A percentile compares a stretch with the other conserved stretches of the same genome.
Conservation (phyloP, 1,140 invertebrate genomes). For the Heliconius hewitsoni region DNA sequence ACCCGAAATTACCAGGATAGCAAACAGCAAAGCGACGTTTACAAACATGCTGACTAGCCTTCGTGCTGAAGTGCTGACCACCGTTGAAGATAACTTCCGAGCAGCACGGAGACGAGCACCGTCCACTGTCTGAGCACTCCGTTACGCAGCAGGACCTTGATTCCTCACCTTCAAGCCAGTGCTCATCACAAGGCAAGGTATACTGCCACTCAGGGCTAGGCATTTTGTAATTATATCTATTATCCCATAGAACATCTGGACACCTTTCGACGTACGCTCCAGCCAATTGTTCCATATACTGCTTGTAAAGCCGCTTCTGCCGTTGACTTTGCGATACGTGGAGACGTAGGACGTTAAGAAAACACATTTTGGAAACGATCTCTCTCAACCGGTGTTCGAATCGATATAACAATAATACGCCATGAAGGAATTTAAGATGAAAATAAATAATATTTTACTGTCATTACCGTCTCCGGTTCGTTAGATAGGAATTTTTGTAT, state of each 20-base stretch:
- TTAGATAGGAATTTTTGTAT: slow-evolving; percentile 34
- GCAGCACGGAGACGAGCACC: slow-evolving; percentile 76
- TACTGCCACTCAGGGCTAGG: slow-evolving; percentile 66
- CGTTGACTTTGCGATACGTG: slow-evolving; percentile 76
- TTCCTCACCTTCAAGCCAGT: slow-evolving; percentile 56
- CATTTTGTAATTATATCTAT: slow-evolving; percentile 53
- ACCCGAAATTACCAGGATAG: slow-evolving; percentile 75
- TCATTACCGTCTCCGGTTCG: slow-evolving; percentile 25
- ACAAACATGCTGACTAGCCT: slow-evolving; percentile 55
- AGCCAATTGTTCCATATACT: slow-evolving; percentile 75
- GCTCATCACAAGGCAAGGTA: slow-evolving; percentile 55
- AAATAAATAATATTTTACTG: slow-evolving; percentile 25
- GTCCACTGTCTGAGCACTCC: slow-evolving; percentile 68
- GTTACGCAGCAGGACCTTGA: slow-evolving; percentile 59
- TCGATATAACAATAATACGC: background rate
- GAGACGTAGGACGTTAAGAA: slow-evolving; percentile 75
- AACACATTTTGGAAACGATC: slow-evolving; percentile 69
- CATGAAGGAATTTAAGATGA: slow-evolving; percentile 26
- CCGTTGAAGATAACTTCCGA: slow-evolving; percentile 80
- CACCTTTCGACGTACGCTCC: slow-evolving; percentile 72
- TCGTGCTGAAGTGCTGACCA: slow-evolving; percentile 73
- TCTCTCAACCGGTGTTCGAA: background rate
- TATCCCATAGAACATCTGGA: slow-evolving; percentile 60
- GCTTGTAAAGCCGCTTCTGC: slow-evolving; percentile 79
- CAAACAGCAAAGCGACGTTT: slow-evolving; percentile 54